Evolutionary conservation across 2,113 vertebrate species (phyloP), one percentile per base, ranked within the genome.

Genomic region (Apaloderma vittatum): DNA sequence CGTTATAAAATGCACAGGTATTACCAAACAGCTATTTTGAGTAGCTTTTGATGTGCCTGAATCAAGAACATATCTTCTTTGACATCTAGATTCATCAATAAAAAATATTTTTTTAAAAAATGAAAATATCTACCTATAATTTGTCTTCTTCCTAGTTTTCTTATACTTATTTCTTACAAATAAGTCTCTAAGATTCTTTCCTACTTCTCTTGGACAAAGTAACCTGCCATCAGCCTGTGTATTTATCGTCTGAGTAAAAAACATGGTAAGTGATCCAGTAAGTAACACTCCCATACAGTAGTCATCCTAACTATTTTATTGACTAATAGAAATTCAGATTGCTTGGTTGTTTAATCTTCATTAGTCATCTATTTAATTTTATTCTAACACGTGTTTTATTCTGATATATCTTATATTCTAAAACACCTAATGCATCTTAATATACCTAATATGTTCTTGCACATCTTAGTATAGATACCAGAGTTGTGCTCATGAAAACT

Each of bases 341-440:
- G 17, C 40, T 73, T 81, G 26, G 48, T n/a, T 58, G 2, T 55
- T 91, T 82, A 77, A 17, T 55, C 37, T 72, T 88, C 61, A 88
- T 86, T 65, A 94, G 19, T 68, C 37, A 93, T 40, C 70, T 52
- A 52, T 52, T 88, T 93, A 34, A 72, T 94, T 86, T 76, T 77
- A 58, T 79, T 88, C 12, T 70, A 73, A 34, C 46, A 48, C 2
- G 0, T 30, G 6, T 80, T 84, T 70, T 66, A 72, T 70, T 68
- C 32, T 29, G 40, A n/a, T 61, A 22, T 9, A 13, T 48, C 21
- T 49, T 48, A 17, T 43, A 51, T 75, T 55, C 37, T 46, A 45
- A 45, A 16, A 45, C 45, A 45, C 14, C 10, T 75, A 57, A 58
- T 21, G 15, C 9, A 21, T 46, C 12, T 90, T 76, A 65, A 27